Conservation (phyloP, 2,113 vertebrate genomes). For the Eulemur macaco region DNA sequence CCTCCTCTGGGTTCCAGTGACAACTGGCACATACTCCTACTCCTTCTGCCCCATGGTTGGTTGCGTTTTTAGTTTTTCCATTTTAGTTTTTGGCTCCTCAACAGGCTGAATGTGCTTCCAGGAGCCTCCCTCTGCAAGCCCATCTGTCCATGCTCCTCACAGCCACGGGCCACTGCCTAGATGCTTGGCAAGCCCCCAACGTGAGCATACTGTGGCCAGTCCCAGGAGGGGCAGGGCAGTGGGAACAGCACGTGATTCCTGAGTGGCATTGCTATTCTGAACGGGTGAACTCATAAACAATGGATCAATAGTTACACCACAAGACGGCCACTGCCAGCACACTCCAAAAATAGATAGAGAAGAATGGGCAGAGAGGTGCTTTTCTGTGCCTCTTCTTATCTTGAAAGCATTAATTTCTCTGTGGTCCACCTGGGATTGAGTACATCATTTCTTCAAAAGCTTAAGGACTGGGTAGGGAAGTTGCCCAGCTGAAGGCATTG, state of each 20-base stretch:
- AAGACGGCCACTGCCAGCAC: background rate
- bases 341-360: background rate
- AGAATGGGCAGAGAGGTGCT: slow-evolving; percentile 8
- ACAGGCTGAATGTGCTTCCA: slow-evolving; percentile 14
- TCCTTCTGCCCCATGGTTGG: background rate
- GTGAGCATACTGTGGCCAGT: background rate
- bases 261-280: slow-evolving; percentile 63
- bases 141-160: slow-evolving; percentile 23
- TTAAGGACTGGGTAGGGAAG: background rate
- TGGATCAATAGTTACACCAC: background rate
- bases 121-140: slow-evolving; percentile 3
- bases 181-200: background rate
- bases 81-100: slow-evolving; percentile 56
- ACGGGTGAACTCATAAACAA: slow-evolving; percentile 67
- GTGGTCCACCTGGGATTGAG: background rate
- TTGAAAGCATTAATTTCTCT: background rate
- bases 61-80: background rate
- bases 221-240: background rate
- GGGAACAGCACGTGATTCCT: background rate
- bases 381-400: slow-evolving; percentile 6
- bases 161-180: background rate
- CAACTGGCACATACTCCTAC: background rate
- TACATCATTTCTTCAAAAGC: background rate
- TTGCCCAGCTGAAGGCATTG: background rate
- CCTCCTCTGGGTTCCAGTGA: background rate